Base-by-base conservation (phyloP, 2,888 invertebrate genomes). In the Rosalia funebris region DNA sequence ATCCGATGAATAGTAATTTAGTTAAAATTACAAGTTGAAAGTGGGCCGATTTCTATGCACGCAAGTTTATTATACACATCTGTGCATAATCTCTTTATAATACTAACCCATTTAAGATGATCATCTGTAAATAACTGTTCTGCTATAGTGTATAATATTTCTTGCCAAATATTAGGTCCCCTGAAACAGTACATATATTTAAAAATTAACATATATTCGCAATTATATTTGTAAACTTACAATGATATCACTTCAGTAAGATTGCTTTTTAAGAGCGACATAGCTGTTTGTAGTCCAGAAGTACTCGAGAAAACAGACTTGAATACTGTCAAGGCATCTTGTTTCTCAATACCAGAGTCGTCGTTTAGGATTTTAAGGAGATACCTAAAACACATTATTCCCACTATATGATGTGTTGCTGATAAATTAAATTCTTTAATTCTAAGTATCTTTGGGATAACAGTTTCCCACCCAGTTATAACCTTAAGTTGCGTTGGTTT, bases 231-330 rank as follows among this genome's bases (percentile, higher is more conserved):
- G 7, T 7, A 25, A 25, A 25, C 25, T 25, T 25, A 25, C 25
- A 5, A 7, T 25, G 25, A 25, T 7, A 25, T 25, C 7, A 25
- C 25, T 25, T 25, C 25, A 3, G 3, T 25, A 3, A 25, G 3
- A 25, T 5, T 5, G 3, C 7, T 25, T 25, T 25, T 25, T 25
- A 25, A 25, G 25, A 25, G 7, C 25, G 25, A 25, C 25, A 25
- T 3, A 7, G 3, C 25, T 7, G 7, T 7, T 15, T 11, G 12
- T 12, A 37, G 37, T 12, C 37, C 37, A 4, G 1, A 1, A 4
- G 14, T 11, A 12, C 85, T 82, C 0, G 82, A 75, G 25, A 25
- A 25, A 25, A 25, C 25, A 7, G 25, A 25, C 25, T 25, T 25
- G 7, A 25, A 25, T 25, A 25, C 7, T 5, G 25, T 25, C 3